These are phyloP conservation scores for Apaloderma vittatum DNA, from an alignment of 2,113 vertebrate species.

Conservation along the genomic window DNA sequence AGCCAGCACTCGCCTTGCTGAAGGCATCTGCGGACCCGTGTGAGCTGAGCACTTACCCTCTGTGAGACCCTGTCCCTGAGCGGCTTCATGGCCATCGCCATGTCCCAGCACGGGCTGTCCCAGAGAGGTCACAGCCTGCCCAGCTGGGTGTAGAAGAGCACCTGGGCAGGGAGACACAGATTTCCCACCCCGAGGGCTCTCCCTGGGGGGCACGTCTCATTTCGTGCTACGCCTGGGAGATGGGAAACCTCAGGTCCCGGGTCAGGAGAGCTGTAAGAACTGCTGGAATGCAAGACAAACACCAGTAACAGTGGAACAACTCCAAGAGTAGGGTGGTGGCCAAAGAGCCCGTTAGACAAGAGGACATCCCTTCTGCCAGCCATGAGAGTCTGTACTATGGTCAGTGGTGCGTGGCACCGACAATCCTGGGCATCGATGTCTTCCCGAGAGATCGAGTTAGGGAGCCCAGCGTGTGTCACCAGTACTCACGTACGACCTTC, in stretches of 20 bases:
- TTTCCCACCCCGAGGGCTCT: not conserved
- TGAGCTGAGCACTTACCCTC: not conserved
- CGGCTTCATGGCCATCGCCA: not conserved
- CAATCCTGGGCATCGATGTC: not conserved
- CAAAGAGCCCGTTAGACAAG: not conserved
- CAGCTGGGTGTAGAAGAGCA: not conserved
- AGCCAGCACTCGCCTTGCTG: not conserved
- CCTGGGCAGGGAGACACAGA: not conserved
- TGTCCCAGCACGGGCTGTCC: not conserved
- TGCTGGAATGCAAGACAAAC: not conserved
- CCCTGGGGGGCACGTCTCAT: not conserved
- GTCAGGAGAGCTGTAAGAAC: not conserved
- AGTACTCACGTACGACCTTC: not conserved
- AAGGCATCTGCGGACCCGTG: not conserved
- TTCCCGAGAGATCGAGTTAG: not conserved
- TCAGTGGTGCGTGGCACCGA: not conserved
- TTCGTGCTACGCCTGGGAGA: not conserved
- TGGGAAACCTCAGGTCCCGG: not conserved
- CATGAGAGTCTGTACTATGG: not conserved
- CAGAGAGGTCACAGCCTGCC: not conserved
- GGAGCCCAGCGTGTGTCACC: not conserved
- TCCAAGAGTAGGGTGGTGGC: not conserved
- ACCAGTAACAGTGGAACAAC: not conserved
- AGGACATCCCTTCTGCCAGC: not conserved
- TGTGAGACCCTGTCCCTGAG: accelerated